Conservation (phyloP, 64 coral and sea anemone genomes). For the Pocillopora damicornis region DNA sequence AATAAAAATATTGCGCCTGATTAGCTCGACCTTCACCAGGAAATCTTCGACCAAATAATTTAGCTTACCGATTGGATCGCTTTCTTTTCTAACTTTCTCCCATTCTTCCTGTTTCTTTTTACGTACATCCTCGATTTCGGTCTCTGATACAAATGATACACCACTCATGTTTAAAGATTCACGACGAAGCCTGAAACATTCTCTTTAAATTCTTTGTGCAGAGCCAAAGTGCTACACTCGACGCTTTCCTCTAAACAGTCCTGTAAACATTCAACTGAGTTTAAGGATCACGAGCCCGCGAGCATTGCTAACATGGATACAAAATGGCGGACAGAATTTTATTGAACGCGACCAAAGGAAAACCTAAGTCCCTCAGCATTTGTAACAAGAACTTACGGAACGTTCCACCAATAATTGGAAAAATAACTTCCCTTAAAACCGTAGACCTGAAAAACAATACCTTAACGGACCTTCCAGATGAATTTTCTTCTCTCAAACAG, state of each 20-base stretch:
- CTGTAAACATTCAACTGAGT: background rate
- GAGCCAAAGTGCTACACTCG: background rate
- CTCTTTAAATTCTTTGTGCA: background rate
- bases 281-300: slow-evolving; percentile 17
- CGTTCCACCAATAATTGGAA: slow-evolving; percentile 84
- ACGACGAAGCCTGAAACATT: background rate
- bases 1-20: too few species aligned
- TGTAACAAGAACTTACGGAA: slow-evolving; percentile 81
- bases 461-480: slow-evolving; percentile 55
- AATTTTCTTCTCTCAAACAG: slow-evolving; percentile 82
- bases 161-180: slow-evolving; percentile 21
- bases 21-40: too few species aligned
- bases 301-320: background rate
- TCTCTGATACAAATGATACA: slow-evolving; percentile 77
- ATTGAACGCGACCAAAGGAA: slow-evolving; percentile 89
- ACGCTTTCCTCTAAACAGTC: background rate
- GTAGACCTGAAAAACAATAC: slow-evolving; percentile 92
- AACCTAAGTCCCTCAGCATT: slow-evolving; percentile 82
- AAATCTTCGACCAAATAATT: background rate
- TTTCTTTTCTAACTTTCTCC: slow-evolving; percentile 85
- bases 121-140: slow-evolving; percentile 67
- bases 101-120: slow-evolving; percentile 89
- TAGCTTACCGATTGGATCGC: slow-evolving; percentile 71
- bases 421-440: slow-evolving; percentile 66
- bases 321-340: slow-evolving; percentile 95